Evolutionary conservation across 2,888 invertebrate genomes (phyloP), one percentile per base, ranked within the genome.

Genomic region (Pycnomerus fuliginosus): DNA sequence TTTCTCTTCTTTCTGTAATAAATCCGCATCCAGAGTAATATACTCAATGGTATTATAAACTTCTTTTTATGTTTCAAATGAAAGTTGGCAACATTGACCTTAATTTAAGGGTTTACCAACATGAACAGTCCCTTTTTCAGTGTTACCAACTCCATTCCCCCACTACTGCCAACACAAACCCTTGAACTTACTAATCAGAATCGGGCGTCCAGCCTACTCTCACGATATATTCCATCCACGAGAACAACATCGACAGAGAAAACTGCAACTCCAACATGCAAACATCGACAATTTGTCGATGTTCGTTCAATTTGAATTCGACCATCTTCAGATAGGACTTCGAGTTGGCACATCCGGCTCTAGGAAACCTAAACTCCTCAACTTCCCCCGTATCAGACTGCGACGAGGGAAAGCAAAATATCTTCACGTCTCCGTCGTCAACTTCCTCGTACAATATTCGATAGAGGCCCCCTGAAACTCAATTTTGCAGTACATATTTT

Each of bases 121-220:
- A n/a, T n/a, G n/a, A n/a, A n/a, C n/a, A n/a, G n/a, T n/a, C n/a
- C n/a, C n/a, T n/a, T n/a, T n/a, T n/a, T n/a, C n/a, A n/a, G n/a
- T n/a, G n/a, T n/a, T n/a, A 20, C 20, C 8, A 7, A 20, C 28
- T 5, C 7, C 28, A 7, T 12, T 27, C 13, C 4, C 10, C 7
- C 5, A 27, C 28, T 8, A 27, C 20, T 20, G 5, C 20, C 20
- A 5, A 20, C 16, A 14, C 25, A n/a, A 25, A 25, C 4, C 11
- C 25, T 41, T 39, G 25, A 40, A 78, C 87, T 83, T 74, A 95
- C 95, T 82, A 86, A 62, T 87, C 82, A 16, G 91, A 89, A 67
- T 92, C 88, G 0, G 92, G 90, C 0, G 91, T 91, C 97, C 98
- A 99, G 0, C 96, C 97, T 8, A 90, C 91, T 53, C 98, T 75